phyloP scores from a whole-genome alignment of 2,113 vertebrate genomes.

The Aldabrachelys gigantea region DNA sequence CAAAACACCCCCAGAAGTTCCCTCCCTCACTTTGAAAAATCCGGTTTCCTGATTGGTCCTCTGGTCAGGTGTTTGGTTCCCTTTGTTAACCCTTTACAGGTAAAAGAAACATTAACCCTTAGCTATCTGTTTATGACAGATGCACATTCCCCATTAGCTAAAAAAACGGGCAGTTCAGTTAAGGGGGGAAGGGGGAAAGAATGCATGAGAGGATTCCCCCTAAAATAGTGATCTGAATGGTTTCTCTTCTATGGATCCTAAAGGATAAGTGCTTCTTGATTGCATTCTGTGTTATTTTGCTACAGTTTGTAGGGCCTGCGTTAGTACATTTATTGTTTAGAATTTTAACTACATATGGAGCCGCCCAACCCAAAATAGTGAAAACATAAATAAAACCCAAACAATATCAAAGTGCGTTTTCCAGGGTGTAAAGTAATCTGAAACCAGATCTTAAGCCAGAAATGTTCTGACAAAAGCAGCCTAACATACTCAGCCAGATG shows the following conservation, averaged over 20 bases:
- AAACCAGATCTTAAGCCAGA: background rate
- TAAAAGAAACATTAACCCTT: too few species aligned
- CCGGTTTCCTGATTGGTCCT: too few species aligned
- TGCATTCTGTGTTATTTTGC: background rate
- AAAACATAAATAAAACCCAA: background rate
- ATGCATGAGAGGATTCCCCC: too few species aligned
- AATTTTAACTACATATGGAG: background rate
- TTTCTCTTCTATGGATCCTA: background rate
- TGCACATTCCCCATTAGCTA: background rate
- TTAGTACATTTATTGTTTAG: background rate
- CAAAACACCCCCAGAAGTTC: too few species aligned
- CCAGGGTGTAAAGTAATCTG: background rate
- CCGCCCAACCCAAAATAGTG: background rate
- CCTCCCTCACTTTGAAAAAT: too few species aligned
- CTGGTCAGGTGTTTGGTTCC: too few species aligned
- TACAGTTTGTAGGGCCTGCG: background rate
- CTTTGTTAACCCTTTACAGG: too few species aligned
- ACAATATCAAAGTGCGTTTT: accelerated
- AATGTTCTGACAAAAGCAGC: background rate
- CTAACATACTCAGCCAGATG: background rate
- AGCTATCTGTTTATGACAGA: too few species aligned
- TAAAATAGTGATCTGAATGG: background rate
- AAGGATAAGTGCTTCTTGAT: background rate
- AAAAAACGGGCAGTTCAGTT: background rate
- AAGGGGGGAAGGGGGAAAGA: background rate